These are phyloP conservation scores for Heterohyrax brucei DNA, from an alignment of 2,797 vertebrate species.

Conservation along the genomic window DNA sequence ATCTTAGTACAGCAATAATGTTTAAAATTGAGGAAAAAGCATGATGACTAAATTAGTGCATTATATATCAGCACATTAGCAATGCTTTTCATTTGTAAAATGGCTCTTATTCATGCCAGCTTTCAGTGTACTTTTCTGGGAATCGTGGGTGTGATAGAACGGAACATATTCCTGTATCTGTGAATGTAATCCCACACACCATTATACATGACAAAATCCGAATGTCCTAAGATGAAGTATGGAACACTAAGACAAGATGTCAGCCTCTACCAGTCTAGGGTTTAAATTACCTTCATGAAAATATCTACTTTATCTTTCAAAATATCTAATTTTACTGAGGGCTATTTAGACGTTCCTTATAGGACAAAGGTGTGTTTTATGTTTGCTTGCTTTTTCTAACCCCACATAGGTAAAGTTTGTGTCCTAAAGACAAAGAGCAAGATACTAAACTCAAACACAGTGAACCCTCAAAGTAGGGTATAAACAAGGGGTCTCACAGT, in stretches of 20 bases:
- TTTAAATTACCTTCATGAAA: neutral
- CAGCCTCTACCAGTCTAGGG: neutral
- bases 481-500: neutral
- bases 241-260: slow-evolving; percentile 56
- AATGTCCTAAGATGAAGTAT: slow-evolving; percentile 50
- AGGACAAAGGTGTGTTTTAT: neutral
- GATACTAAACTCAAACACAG: neutral
- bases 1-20: slow-evolving; percentile 29
- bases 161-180: slow-evolving; percentile 90
- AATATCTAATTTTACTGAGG: slow-evolving; percentile 12
- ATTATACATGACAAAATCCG: slow-evolving; percentile 88
- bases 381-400: slow-evolving; percentile 3
- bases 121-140: slow-evolving; percentile 88
- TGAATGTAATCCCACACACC: slow-evolving; percentile 90
- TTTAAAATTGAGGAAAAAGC: slow-evolving; percentile 57
- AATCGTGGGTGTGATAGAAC: slow-evolving; percentile 89
- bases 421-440: slow-evolving; percentile 43
- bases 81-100: slow-evolving; percentile 87
- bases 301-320: neutral
- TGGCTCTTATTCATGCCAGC: slow-evolving; percentile 88
- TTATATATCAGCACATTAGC: slow-evolving; percentile 79
- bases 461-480: neutral
- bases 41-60: slow-evolving; percentile 84
- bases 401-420: neutral
- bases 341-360: neutral